Conservation (phyloP, 2,888 invertebrate genomes). For the Archips xylosteana region DNA sequence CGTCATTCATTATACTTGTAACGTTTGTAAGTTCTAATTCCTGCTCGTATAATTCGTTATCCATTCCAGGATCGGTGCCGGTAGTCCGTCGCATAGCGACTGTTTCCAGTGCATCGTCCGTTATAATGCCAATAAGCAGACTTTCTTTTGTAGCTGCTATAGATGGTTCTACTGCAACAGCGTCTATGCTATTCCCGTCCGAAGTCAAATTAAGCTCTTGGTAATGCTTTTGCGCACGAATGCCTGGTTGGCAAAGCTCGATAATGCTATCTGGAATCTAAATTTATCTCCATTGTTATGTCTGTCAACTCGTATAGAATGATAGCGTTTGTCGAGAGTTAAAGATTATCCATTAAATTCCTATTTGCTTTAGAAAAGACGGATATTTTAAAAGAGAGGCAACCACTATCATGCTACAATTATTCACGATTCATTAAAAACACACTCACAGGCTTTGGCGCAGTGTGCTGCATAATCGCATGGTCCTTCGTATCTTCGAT, state of each 20-base stretch:
- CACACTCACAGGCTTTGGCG: constrained; percentile 64
- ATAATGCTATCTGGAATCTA: constrained; percentile 71
- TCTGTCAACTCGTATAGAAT: not conserved
- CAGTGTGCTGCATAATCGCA: constrained; percentile 48
- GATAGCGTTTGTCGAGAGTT: not conserved
- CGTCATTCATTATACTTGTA: constrained; percentile 56
- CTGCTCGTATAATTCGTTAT: constrained; percentile 15
- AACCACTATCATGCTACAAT: not conserved
- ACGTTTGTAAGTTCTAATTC: constrained; percentile 50
- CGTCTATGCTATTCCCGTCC: constrained; percentile 24
- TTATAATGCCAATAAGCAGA: constrained; percentile 1
- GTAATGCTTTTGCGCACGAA: constrained; percentile 40
- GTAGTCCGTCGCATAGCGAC: constrained; percentile 28
- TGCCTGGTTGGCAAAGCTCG: constrained; percentile 59
- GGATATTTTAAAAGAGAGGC: not conserved
- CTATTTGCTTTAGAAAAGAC: not conserved
- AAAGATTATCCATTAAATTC: not conserved
- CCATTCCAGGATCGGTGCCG: constrained; percentile 23
- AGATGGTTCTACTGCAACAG: constrained; percentile 32
- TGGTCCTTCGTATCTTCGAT: constrained; percentile 49
- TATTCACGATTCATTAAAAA: not conserved
- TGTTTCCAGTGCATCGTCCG: constrained; percentile 2
- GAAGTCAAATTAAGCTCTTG: constrained; percentile 4
- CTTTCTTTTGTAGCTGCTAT: constrained; percentile 57
- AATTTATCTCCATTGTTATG: constrained; percentile 38